Base-by-base conservation (phyloP, 2,888 invertebrate genomes). In the Yponomeuta sedellus region DNA sequence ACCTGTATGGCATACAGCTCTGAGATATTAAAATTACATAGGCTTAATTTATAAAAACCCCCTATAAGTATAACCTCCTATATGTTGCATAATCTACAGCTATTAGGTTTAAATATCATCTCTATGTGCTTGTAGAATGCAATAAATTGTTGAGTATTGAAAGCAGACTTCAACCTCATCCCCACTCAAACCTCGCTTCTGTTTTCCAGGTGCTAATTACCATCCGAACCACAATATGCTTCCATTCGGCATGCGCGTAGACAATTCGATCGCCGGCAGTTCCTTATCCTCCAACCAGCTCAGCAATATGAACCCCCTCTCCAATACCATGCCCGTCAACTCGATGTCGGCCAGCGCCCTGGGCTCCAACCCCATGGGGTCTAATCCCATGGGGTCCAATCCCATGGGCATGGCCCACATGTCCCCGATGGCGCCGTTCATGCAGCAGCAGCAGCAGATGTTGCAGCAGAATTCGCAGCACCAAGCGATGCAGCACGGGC, bases 221-320 rank as follows among this genome's bases (percentile, higher is more conserved):
- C 89, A 89, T 85, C 83, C 72, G 79, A 88, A 86, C 81, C 81
- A 82, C 74, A 86, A 83, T 79, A 86, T 91, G 80, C 85, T 91
- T 80, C 90, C 91, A 79, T 91, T 91, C 74, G 91, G 91, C 73
- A 88, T 91, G 90, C 87, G 91, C 66, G 81, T 90, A 76, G 91
- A 91, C 75, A 88, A 81, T 74, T 78, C 77, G 12, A 72, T 73
- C 66, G 75, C 69, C 61, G 64, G 72, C 25, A 58, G 39, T 39
- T 16, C 40, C 22, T 20, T 63, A 40, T 22, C 63, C 63, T 19
- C 65, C 34, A 66, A 57, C 22, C 61, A 64, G n/a, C 52, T 64
- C n/a, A 52, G 61, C 12, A 59, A 57, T 20, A 61, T 62, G 44
- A 34, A 64, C 63, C 40, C 57, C 34, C 10, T 34, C 58, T 40